A percentile compares a stretch with the other conserved stretches of the same genome.
phyloP scores from a whole-genome alignment of 2,797 vertebrate species.

The Pelobates cultripes region DNA sequence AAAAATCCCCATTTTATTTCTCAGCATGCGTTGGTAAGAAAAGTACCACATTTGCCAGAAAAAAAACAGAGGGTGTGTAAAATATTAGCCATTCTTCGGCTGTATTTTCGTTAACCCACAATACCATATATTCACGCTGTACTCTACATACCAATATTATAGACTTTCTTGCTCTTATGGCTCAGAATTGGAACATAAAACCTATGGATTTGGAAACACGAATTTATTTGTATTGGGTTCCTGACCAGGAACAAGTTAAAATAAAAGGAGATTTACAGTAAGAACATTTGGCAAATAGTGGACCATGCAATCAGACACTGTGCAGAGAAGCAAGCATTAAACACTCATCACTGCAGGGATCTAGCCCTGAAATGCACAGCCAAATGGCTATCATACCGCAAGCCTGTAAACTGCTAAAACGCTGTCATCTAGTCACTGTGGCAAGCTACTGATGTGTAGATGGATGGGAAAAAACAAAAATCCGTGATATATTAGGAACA shows the following conservation, averaged over 20 bases:
- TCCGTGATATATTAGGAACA: constrained; percentile 43
- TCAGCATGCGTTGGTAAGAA: no score
- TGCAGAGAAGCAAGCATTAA: constrained; percentile 40
- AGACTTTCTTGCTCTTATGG: no score
- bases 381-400: constrained; percentile 42
- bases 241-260: constrained; percentile 32
- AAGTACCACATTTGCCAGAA: no score
- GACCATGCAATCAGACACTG: constrained; percentile 41
- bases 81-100: no score
- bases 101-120: no score
- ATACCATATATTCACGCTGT: no score
- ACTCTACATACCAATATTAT: no score
- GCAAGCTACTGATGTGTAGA: constrained; percentile 40
- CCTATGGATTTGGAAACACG: background rate
- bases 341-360: constrained; percentile 49
- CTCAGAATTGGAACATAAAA: background rate
- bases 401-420: constrained; percentile 31
- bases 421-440: constrained; percentile 36
- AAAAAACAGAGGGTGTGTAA: no score
- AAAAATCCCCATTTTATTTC: no score
- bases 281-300: constrained; percentile 34
- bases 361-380: constrained; percentile 6
- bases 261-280: constrained; percentile 30
- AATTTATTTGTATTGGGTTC: constrained; percentile 13
- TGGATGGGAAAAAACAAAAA: constrained; percentile 38